Evolutionary conservation across 2,797 vertebrate species (phyloP).

Genomic region (Macropodus opercularis): DNA sequence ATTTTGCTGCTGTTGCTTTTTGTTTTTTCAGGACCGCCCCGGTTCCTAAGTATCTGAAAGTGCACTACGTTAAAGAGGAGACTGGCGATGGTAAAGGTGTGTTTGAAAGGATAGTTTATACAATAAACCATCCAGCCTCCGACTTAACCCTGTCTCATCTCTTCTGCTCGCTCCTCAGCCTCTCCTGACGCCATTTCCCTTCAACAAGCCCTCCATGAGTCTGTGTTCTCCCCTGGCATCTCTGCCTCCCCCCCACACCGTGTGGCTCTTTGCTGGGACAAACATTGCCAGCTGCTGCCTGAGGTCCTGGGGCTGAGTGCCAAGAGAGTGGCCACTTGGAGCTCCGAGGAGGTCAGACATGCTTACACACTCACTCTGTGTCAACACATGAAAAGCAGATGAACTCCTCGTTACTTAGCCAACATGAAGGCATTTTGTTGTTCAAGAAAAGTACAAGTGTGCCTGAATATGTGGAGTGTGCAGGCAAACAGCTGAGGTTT

Average conservation of each 20-base stretch:
- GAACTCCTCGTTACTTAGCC: constrained; percentile 32
- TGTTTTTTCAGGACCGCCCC: constrained; percentile 79
- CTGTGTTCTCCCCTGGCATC: constrained; percentile 89
- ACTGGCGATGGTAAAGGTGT: constrained; percentile 82
- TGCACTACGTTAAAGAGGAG: constrained; percentile 88
- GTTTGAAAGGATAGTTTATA: background rate
- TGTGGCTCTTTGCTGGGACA: constrained; percentile 90
- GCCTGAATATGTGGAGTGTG: constrained; percentile 17
- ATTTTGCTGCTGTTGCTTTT: constrained; percentile 4
- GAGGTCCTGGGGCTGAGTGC: constrained; percentile 90
- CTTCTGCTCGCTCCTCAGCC: constrained; percentile 37
- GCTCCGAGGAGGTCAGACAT: constrained; percentile 87
- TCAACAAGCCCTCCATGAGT: constrained; percentile 92
- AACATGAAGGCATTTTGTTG: constrained; percentile 37
- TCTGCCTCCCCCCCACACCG: constrained; percentile 81
- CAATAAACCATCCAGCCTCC: background rate
- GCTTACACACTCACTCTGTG: constrained; percentile 26
- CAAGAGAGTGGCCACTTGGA: constrained; percentile 90
- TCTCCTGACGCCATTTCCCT: constrained; percentile 80
- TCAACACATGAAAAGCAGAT: constrained; percentile 45
- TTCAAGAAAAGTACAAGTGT: constrained; percentile 27
- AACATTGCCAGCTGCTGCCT: constrained; percentile 92
- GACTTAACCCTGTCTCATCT: constrained; percentile 7
- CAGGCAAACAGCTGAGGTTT: background rate
- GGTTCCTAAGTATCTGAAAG: constrained; percentile 86